Evolutionary conservation across 2,888 invertebrate genomes (phyloP), one percentile per base, ranked within the genome.

Genomic region (Anorthoa munda): DNA sequence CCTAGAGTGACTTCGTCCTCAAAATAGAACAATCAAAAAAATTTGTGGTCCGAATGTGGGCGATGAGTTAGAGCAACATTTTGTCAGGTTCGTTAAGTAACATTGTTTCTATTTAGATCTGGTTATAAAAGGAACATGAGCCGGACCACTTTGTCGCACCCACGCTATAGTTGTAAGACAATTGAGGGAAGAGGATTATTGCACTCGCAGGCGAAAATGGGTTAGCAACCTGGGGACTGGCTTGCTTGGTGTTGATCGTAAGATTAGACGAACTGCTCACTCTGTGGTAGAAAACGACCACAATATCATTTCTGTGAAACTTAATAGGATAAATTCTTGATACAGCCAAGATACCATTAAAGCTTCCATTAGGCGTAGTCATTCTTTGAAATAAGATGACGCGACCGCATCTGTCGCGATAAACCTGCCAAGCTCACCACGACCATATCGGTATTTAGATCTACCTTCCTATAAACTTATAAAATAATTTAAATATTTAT

Each of bases 351-450:
- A 61, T 66, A 51, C 5, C 2, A 53, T 50, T 31, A 56, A 68
- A 73, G 23, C 60, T 75, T 70, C 50, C 59, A 75, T 56, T 46
- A 63, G 39, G 46, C 59, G 53, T 64, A 46, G 18, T 61, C 66
- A 76, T 86, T 87, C 85, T 83, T 23, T 75, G 76, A 77, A 86
- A 78, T 72, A 65, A 70, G 72, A 82, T 86, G 81, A 82, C 75
- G 67, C 65, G 73, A 72, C 71, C 58, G 56, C 73, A 77, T 50
- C 74, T 75, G 72, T 46, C 68, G 58, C 56, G 60, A 53, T 60
- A 45, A 45, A 61, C 58, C 51, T 74, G 61, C 18, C 26, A 46
- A 18, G 21, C 58, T 17, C 7, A 55, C 64, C 55, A 51, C 15
- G 17, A 21, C 13, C 23, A 21, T 72, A 75, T 71, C 58, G 31